phyloP scores from a whole-genome alignment of 2,888 invertebrate species.

The Temnothorax rugatulus region DNA sequence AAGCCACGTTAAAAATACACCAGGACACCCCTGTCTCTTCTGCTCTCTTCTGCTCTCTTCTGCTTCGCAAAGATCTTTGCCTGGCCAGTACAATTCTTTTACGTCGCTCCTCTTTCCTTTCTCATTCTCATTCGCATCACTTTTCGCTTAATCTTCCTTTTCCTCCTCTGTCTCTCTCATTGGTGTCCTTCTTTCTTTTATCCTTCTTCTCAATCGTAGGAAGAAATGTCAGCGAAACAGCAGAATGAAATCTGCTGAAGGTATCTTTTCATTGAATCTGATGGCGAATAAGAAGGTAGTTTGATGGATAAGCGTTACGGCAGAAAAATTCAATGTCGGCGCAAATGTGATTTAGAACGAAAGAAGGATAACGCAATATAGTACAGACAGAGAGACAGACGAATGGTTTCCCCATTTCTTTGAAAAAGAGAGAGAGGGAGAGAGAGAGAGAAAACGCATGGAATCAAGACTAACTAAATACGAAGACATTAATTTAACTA shows the following conservation, averaged over 20 bases:
- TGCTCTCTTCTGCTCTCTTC: slow-evolving; percentile 32
- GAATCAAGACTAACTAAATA: slow-evolving; percentile 17
- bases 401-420: background rate
- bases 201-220: background rate
- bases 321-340: slow-evolving; percentile 29
- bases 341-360: slow-evolving; percentile 25
- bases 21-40: slow-evolving; percentile 33
- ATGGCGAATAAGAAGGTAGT: background rate
- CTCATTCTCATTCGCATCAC: slow-evolving; percentile 31
- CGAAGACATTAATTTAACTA: slow-evolving; percentile 5
- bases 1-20: slow-evolving; percentile 60
- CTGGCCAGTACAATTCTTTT: slow-evolving; percentile 43
- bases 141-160: background rate
- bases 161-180: background rate
- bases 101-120: slow-evolving; percentile 5
- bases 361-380: slow-evolving; percentile 1
- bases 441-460: background rate
- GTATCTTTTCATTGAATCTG: slow-evolving; percentile 10
- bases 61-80: slow-evolving; percentile 39
- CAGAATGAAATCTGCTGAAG: slow-evolving; percentile 13
- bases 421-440: background rate
- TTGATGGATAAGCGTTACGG: slow-evolving; percentile 19
- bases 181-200: background rate
- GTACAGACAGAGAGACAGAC: background rate
- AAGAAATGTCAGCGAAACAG: background rate